Conservation (phyloP, 1,140 invertebrate species). For the Musca domestica region DNA sequence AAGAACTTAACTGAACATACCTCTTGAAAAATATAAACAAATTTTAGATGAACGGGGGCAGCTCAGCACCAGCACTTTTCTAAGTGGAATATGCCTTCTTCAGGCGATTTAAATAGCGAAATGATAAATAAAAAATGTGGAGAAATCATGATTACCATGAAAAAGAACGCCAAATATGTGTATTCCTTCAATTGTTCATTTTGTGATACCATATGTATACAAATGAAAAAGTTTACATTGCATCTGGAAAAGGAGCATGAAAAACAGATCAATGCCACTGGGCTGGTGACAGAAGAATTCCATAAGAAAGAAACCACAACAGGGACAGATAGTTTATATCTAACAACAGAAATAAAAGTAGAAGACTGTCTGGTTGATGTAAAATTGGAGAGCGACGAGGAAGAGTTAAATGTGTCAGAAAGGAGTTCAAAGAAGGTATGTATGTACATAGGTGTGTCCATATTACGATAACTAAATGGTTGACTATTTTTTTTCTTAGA, state of each 20-base stretch:
- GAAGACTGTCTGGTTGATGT: not conserved
- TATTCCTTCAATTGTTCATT: constrained; percentile 21
- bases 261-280: not conserved
- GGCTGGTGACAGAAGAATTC: no score
- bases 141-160: constrained; percentile 20
- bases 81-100: no score
- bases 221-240: constrained; percentile 15
- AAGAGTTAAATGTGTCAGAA: not conserved
- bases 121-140: constrained; percentile 11
- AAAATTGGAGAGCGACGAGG: not conserved
- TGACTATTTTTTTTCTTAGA: constrained; percentile 1
- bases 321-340: not conserved
- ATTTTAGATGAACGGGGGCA: no score
- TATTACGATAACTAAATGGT: not conserved
- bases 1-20: no score
- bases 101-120: no score
- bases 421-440: not conserved
- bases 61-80: no score
- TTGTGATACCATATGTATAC: constrained; percentile 11
- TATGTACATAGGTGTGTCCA: no score
- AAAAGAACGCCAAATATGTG: not conserved
- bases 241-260: constrained; percentile 11
- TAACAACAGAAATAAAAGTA: not conserved
- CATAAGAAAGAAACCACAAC: no score
- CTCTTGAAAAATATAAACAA: no score